Evolutionary conservation across 1,140 invertebrate genomes (phyloP).

Genomic region (Drosophila ohnishii): DNA sequence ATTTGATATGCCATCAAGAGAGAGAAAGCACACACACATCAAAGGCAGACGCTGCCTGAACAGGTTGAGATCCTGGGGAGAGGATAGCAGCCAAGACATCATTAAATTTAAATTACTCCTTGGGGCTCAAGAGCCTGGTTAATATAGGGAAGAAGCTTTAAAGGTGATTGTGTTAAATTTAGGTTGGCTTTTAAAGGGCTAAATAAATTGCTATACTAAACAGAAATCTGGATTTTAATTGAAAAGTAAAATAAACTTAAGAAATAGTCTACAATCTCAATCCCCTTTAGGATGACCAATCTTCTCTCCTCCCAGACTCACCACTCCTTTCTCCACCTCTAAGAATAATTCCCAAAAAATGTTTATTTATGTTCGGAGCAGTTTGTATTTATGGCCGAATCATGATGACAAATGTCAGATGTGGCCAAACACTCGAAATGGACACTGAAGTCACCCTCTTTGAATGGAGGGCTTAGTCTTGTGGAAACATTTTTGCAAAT

Average conservation of each 20-base stretch:
- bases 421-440: constrained; percentile 75
- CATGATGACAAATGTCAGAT: constrained; percentile 80
- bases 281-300: not conserved
- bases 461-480: constrained; percentile 13
- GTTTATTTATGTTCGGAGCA: constrained; percentile 72
- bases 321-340: not conserved
- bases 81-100: constrained; percentile 9
- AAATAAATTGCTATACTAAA: not conserved
- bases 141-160: not conserved
- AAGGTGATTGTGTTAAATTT: not conserved
- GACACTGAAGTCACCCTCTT: constrained; percentile 57
- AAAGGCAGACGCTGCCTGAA: constrained; percentile 42
- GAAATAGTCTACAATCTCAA: no score
- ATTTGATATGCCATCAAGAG: constrained; percentile 67
- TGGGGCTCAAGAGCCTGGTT: not conserved
- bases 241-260: no score
- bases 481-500: constrained; percentile 72
- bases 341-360: constrained; percentile 47
- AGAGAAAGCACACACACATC: constrained; percentile 51
- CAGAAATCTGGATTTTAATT: not conserved
- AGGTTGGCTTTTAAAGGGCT: not conserved
- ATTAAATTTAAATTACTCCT: constrained; percentile 62
- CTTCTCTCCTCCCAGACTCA: not conserved
- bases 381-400: constrained; percentile 81
- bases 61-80: not conserved